Base-by-base conservation (phyloP, 2,113 vertebrate species). In the Nymphicus hollandicus region DNA sequence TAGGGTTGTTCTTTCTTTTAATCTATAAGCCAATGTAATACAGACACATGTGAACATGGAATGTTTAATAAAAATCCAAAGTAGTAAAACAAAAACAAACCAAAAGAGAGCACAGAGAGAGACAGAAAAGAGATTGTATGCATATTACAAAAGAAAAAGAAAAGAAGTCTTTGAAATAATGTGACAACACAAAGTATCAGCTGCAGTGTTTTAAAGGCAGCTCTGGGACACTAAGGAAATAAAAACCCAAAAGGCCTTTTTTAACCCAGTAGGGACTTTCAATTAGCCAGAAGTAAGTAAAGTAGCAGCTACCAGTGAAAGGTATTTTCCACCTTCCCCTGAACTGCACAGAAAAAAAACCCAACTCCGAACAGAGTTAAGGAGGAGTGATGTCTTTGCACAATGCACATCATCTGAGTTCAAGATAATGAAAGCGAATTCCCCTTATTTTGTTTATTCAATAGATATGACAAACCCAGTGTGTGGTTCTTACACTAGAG, bases 401-500 rank as follows among this genome's bases (percentile, higher is more conserved):
- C 81, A 97, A 96, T 11, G 81, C 88, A 97, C 86, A 95, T 81
- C 97, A 84, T 89, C 50, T 39, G 81, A 96, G 91, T 96, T 97
- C 89, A 95, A 81, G 84, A 89, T 93, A 96, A 83, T 74, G 81
- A 91, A 97, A 95, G 92, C 95, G 96, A 91, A 82, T 97, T 97
- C 97, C 98, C 98, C 96, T 89, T 97, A 97, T 5, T 88, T 56
- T 88, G 96, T 82, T 96, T 86, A 97, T 96, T 97, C 81, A 89
- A 97, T 37, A 98, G 91, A 95, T 97, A 97, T 96, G 94, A 98
- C 98, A 98, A 97, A 98, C 97, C 97, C 98, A 98, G 93, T 8
- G 97, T 98, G 97, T 98, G 97, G 97, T 98, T 98, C 98, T 98
- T 98, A 98, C 95, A 97, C 98, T 98, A 98, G 97, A 98, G 97